A percentile compares a stretch with the other conserved stretches of the same genome.
Conservation (phyloP, 2,797 vertebrate species). For the Poeciliopsis presidionis region DNA sequence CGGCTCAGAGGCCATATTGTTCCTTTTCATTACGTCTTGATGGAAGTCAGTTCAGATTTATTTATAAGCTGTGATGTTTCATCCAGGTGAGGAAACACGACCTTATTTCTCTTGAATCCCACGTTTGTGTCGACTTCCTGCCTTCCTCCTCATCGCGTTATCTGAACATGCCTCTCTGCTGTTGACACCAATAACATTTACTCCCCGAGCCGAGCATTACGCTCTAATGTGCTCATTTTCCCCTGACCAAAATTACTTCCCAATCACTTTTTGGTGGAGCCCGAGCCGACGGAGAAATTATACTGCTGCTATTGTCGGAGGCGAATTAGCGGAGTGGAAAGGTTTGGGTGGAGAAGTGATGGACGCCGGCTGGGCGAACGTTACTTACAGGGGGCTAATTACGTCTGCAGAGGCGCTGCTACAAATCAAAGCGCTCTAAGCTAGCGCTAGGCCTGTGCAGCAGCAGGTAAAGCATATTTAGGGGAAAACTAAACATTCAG, state of each 20-base stretch:
- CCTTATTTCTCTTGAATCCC: not conserved
- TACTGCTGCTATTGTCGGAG: conserved; percentile 70
- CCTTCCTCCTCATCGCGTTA: conserved; percentile 56
- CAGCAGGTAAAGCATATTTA: conserved; percentile 2
- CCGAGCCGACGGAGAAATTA: conserved; percentile 69
- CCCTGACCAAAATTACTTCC: conserved; percentile 63
- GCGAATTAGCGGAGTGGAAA: conserved; percentile 71
- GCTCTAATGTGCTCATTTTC: conserved; percentile 71
- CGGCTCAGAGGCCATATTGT: not conserved
- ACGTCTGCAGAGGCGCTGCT: conserved; percentile 42
- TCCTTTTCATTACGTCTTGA: conserved; percentile 11
- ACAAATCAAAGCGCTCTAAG: conserved; percentile 47
- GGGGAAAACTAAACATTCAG: not conserved
- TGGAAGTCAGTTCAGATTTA: conserved; percentile 11
- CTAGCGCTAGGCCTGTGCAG: conserved; percentile 26
- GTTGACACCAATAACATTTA: conserved; percentile 70
- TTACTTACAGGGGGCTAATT: conserved; percentile 68
- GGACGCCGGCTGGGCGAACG: conserved; percentile 59
- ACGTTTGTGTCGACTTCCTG: not conserved
- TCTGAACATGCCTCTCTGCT: conserved; percentile 61
- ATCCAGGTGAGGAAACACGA: not conserved
- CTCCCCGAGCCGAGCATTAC: conserved; percentile 67
- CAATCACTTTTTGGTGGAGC: conserved; percentile 63
- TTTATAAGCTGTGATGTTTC: conserved; percentile 2
- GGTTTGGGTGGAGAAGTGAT: conserved; percentile 44